Evolutionary conservation across 2,797 vertebrate species (phyloP).

Genomic region (Mus spretus): DNA sequence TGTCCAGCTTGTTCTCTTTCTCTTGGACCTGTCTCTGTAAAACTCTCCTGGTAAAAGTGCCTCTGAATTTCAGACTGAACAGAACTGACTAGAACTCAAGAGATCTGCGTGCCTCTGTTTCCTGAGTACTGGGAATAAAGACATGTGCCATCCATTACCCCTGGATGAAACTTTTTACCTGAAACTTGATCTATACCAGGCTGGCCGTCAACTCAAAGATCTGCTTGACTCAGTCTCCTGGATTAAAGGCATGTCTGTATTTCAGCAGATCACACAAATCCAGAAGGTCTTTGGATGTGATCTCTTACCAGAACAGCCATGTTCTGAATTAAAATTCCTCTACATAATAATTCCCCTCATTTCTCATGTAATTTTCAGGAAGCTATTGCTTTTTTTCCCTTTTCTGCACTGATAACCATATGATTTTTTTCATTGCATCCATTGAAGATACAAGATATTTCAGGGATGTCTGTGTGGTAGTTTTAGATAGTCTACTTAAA

Average conservation of each 20-base stretch:
- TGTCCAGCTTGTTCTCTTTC: neutral
- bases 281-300: neutral
- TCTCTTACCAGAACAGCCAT: neutral
- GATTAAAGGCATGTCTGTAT: neutral
- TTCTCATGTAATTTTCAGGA: conserved; percentile 44
- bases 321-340: neutral
- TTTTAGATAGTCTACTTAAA: conserved; percentile 63
- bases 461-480: neutral
- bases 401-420: neutral
- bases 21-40: neutral
- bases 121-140: neutral
- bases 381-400: neutral
- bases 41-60: neutral
- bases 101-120: neutral
- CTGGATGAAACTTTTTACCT: neutral
- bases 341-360: conserved; percentile 40
- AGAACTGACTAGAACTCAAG: neutral
- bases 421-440: conserved; percentile 40
- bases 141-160: neutral
- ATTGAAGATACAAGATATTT: conserved; percentile 53
- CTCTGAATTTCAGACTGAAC: neutral
- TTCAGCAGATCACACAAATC: neutral
- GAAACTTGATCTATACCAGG: neutral
- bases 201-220: neutral
- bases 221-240: neutral